Conservation (phyloP, 2,113 vertebrate genomes). For the Girardinichthys multiradiatus region DNA sequence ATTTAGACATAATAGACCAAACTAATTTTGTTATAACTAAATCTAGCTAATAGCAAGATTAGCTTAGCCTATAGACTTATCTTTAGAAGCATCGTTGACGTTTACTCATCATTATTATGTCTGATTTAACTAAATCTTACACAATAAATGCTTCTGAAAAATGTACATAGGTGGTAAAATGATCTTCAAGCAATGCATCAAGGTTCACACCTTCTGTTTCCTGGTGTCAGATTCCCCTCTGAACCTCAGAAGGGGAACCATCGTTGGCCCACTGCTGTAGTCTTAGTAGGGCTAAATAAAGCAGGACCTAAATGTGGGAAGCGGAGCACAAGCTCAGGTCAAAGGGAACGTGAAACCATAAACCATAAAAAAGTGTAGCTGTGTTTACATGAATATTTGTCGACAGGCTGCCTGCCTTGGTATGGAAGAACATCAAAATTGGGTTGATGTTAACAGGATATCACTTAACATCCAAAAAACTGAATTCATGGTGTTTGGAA, state of each 20-base stretch:
- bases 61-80: background rate
- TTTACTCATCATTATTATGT: background rate
- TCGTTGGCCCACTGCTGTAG: conserved; percentile 47
- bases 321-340: conserved; percentile 59
- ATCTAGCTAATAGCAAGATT: too few species aligned
- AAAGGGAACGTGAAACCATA: conserved; percentile 74
- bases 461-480: too few species aligned
- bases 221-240: conserved; percentile 22
- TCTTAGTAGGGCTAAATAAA: conserved; percentile 70
- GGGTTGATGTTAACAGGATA: too few species aligned
- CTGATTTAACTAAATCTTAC: background rate
- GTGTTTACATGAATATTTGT: conserved; percentile 61
- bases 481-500: too few species aligned
- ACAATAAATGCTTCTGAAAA: conserved; percentile 3
- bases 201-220: conserved; percentile 38
- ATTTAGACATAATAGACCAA: background rate
- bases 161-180: background rate
- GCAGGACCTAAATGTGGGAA: conserved; percentile 68
- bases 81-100: background rate
- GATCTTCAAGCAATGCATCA: background rate
- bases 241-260: too few species aligned
- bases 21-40: too few species aligned
- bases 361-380: conserved; percentile 43
- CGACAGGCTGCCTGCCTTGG: conserved; percentile 31
- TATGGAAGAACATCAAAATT: conserved; percentile 38